Percentiles rank a stretch among this genome's conserved stretches.
These are phyloP conservation scores for Iphiclides podalirius DNA, from an alignment of 2,888 invertebrate species.

Conservation along the genomic window DNA sequence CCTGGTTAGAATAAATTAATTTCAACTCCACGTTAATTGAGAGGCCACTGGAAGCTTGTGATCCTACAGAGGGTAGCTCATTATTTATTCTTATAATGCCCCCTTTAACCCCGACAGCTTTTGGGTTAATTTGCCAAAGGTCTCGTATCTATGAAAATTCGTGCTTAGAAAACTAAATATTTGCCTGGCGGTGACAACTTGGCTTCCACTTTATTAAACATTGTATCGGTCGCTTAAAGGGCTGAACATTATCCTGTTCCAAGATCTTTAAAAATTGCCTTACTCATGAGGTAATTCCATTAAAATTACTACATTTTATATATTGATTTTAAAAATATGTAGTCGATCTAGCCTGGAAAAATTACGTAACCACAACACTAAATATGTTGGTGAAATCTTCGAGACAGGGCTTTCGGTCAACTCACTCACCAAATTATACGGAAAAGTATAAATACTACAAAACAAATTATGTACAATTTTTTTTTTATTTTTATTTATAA, in stretches of 20 bases:
- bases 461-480: too few species aligned
- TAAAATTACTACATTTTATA: too few species aligned
- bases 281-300: too few species aligned
- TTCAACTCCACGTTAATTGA: constrained; percentile 62
- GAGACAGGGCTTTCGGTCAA: too few species aligned
- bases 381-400: too few species aligned
- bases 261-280: not conserved
- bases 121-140: constrained; percentile 61
- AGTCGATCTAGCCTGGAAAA: too few species aligned
- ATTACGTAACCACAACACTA: too few species aligned
- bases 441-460: too few species aligned
- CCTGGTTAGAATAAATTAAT: constrained; percentile 64
- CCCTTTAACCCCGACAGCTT: constrained; percentile 48
- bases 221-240: constrained; percentile 4
- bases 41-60: constrained; percentile 49
- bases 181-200: constrained; percentile 25
- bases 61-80: constrained; percentile 44
- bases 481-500: too few species aligned
- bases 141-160: constrained; percentile 48
- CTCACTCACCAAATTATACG: too few species aligned
- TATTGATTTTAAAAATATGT: too few species aligned
- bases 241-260: not conserved
- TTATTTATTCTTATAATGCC: constrained; percentile 69
- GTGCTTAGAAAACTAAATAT: constrained; percentile 45
- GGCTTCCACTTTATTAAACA: constrained; percentile 14